Conservation (phyloP, 2,888 invertebrate species). For the Galerucella nymphaeae region DNA sequence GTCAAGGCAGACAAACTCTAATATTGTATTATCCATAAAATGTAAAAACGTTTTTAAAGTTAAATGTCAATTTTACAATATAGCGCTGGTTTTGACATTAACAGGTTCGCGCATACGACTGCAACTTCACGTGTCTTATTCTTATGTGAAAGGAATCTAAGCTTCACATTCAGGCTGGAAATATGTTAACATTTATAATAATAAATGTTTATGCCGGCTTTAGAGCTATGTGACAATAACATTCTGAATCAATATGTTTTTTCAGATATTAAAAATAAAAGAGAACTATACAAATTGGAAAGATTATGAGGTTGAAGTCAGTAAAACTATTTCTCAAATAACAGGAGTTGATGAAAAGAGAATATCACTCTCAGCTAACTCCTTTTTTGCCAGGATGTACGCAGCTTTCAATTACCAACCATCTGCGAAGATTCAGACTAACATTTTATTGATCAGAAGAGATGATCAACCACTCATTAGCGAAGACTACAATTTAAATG, state of each 20-base stretch:
- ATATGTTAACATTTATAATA: no score
- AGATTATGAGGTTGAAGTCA: conserved; percentile 26
- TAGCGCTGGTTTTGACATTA: no score
- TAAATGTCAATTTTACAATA: no score
- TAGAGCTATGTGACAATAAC: not conserved
- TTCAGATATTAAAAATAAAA: conserved; percentile 33
- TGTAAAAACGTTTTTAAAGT: no score
- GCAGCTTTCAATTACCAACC: conserved; percentile 43
- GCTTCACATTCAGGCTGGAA: no score
- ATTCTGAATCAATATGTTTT: not conserved
- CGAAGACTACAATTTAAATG: conserved; percentile 43
- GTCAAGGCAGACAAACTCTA: no score
- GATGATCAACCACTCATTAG: conserved; percentile 30
- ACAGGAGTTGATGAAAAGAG: conserved; percentile 25
- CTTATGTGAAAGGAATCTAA: no score
- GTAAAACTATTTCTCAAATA: conserved; percentile 37
- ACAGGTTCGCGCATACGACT: no score
- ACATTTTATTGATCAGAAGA: conserved; percentile 39
- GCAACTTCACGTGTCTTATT: no score
- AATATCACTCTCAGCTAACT: conserved; percentile 31
- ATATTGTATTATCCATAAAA: no score
- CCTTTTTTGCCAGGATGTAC: conserved; percentile 35
- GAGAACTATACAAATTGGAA: conserved; percentile 21
- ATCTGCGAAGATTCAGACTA: conserved; percentile 32
- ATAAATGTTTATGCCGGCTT: not conserved